Conservation (phyloP, 2,888 invertebrate genomes). For the Macaria notata region DNA sequence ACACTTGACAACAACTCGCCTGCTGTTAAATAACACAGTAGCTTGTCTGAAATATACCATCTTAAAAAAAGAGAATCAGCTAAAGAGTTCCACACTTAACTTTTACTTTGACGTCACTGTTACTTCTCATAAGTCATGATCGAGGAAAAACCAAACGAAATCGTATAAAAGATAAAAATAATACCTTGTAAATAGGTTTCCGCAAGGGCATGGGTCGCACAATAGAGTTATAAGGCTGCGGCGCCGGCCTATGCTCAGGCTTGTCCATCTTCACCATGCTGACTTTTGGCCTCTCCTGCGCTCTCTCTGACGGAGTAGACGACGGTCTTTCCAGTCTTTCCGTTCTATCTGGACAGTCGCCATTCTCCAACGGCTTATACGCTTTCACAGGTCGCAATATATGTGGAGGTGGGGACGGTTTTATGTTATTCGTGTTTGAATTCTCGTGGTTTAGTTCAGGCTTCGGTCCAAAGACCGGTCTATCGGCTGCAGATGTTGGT, state of each 20-base stretch:
- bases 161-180: too few species aligned
- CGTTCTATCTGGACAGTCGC: slow-evolving; percentile 3
- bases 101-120: too few species aligned
- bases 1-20: too few species aligned
- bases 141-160: too few species aligned
- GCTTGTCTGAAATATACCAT: too few species aligned
- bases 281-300: slow-evolving; percentile 8
- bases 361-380: slow-evolving; percentile 17
- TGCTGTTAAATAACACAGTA: too few species aligned
- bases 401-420: slow-evolving; percentile 5
- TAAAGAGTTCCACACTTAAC: too few species aligned
- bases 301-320: slow-evolving; percentile 5
- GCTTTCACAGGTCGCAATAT: slow-evolving; percentile 10
- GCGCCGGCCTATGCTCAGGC: slow-evolving; percentile 13
- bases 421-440: not conserved
- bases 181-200: slow-evolving; percentile 21
- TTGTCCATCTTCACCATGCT: slow-evolving; percentile 14
- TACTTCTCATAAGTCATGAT: too few species aligned
- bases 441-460: slow-evolving; percentile 4
- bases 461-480: slow-evolving; percentile 7
- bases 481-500: slow-evolving; percentile 30
- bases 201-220: slow-evolving; percentile 5
- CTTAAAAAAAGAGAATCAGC: too few species aligned
- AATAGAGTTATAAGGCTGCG: slow-evolving; percentile 8
- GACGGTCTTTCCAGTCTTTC: slow-evolving; percentile 4